Conservation (phyloP, 2,888 invertebrate genomes). For the Phlogophora meticulosa region DNA sequence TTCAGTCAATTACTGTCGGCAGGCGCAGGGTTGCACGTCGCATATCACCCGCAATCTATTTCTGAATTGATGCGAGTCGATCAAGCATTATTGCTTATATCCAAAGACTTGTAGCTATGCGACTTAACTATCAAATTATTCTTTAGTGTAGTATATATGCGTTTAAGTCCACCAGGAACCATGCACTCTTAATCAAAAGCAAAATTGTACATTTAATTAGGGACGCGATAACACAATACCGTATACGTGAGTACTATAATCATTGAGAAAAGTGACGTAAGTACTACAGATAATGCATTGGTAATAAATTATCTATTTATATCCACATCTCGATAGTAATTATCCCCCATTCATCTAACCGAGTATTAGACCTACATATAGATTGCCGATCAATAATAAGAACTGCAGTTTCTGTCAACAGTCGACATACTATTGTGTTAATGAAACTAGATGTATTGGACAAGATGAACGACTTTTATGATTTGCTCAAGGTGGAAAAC, state of each 20-base stretch:
- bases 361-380: neutral
- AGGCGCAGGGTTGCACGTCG: too few species aligned
- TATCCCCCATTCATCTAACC: constrained; percentile 19
- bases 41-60: too few species aligned
- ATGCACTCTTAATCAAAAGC: too few species aligned
- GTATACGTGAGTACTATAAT: too few species aligned
- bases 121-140: too few species aligned
- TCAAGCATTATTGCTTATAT: too few species aligned
- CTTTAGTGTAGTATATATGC: too few species aligned
- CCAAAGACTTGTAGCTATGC: too few species aligned
- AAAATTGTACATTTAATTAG: neutral
- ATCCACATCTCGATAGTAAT: neutral
- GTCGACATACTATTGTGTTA: neutral
- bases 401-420: constrained; percentile 7
- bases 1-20: too few species aligned
- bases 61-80: too few species aligned
- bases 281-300: constrained; percentile 19
- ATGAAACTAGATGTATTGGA: constrained; percentile 1
- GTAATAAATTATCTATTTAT: constrained; percentile 37
- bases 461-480: neutral
- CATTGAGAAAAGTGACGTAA: constrained; percentile 27
- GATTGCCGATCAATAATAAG: neutral
- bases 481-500: neutral
- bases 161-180: too few species aligned
- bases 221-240: neutral